Evolutionary conservation across 2,888 invertebrate genomes (phyloP).

Genomic region (Scaeva pyrastri): DNA sequence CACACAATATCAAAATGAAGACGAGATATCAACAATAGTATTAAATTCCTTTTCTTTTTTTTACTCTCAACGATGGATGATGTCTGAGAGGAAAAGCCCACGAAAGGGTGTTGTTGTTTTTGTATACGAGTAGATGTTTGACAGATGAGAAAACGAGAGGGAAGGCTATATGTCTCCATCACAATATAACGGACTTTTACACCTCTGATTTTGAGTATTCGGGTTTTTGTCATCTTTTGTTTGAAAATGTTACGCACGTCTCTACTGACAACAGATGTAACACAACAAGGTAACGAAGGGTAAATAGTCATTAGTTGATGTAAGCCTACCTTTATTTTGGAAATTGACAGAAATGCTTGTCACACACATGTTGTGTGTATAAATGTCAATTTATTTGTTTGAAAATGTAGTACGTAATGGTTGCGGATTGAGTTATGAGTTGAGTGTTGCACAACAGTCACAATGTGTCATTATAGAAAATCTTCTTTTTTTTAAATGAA

Average conservation of each 20-base stretch:
- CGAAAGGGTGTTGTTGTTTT: neutral
- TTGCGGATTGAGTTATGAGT: neutral
- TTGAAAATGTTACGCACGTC: neutral
- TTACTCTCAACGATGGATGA: neutral
- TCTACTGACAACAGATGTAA: neutral
- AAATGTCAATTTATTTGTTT: neutral
- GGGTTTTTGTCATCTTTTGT: neutral
- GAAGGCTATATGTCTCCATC: too few relatives aligned
- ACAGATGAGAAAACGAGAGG: neutral
- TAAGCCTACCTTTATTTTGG: neutral
- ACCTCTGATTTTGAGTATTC: neutral
- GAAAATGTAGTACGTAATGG: constrained; percentile 7
- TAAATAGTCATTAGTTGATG: constrained; percentile 30
- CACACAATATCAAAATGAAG: neutral
- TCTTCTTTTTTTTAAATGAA: neutral
- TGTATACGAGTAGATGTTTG: too few relatives aligned
- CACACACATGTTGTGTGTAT: neutral
- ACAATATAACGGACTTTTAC: constrained; percentile 3
- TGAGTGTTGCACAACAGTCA: neutral
- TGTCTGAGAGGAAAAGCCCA: neutral
- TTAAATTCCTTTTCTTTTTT: neutral
- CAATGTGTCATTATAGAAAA: neutral
- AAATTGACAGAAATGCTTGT: constrained; percentile 12
- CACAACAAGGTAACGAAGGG: neutral
- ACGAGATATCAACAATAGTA: neutral